A percentile compares a stretch with the other conserved stretches of the same genome.
Evolutionary conservation across 2,888 invertebrate genomes (phyloP).

Genomic region (Agriotes lineatus): DNA sequence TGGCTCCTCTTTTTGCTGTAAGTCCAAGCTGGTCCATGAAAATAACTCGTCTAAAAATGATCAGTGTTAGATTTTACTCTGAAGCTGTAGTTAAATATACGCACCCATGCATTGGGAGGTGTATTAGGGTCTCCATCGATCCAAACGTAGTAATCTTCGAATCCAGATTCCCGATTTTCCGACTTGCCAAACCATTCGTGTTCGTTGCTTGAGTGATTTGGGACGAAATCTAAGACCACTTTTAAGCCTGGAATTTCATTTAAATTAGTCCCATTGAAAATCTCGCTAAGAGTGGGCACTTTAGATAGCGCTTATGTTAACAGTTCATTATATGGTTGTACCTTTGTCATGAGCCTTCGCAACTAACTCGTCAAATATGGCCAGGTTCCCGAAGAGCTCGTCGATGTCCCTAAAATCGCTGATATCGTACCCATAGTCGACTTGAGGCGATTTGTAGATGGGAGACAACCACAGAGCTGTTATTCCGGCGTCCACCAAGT

Average conservation of each 20-base stretch:
- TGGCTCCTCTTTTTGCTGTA: slow-evolving; percentile 57
- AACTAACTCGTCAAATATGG: slow-evolving; percentile 75
- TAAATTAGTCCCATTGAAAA: too few relatives aligned
- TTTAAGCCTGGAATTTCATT: slow-evolving; percentile 60
- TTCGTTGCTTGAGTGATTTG: slow-evolving; percentile 79
- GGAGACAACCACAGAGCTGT: slow-evolving; percentile 88
- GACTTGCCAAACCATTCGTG: slow-evolving; percentile 88
- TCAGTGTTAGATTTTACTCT: background rate
- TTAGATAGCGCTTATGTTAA: too few relatives aligned
- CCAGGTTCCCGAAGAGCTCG: slow-evolving; percentile 78
- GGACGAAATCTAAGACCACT: slow-evolving; percentile 67
- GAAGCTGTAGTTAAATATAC: slow-evolving; percentile 36
- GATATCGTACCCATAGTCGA: slow-evolving; percentile 91
- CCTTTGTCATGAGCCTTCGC: slow-evolving; percentile 69
- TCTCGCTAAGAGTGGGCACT: too few relatives aligned
- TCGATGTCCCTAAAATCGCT: slow-evolving; percentile 82
- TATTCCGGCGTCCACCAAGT: slow-evolving; percentile 73
- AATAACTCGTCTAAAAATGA: slow-evolving; percentile 55
- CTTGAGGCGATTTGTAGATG: slow-evolving; percentile 85
- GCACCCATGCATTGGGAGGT: slow-evolving; percentile 85
- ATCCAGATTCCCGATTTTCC: slow-evolving; percentile 71
- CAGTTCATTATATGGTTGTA: too few relatives aligned
- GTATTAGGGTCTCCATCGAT: slow-evolving; percentile 66
- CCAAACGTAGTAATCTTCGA: slow-evolving; percentile 86
- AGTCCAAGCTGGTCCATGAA: slow-evolving; percentile 59